Conservation (phyloP, 2,113 vertebrate genomes). For the Oncorhynchus mykiss region DNA sequence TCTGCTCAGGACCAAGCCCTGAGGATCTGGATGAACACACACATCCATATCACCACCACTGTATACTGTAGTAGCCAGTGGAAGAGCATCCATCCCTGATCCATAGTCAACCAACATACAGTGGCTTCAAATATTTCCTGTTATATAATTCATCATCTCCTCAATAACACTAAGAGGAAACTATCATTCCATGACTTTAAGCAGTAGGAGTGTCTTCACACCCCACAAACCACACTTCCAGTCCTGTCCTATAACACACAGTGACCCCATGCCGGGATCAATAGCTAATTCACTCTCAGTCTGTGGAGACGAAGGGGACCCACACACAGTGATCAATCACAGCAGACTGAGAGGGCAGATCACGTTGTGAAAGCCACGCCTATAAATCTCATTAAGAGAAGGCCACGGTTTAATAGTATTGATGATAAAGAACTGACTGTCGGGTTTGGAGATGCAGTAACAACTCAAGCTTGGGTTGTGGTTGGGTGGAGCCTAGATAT, state of each 20-base stretch:
- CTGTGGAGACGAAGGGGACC: slow-evolving; percentile 34
- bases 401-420: slow-evolving; percentile 11
- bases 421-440: slow-evolving; percentile 17
- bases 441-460: background rate
- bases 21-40: slow-evolving; percentile 50
- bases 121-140: no score
- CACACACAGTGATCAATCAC: slow-evolving; percentile 41
- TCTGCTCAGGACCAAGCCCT: slow-evolving; percentile 71
- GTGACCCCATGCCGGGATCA: slow-evolving; percentile 31
- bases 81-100: background rate
- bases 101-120: background rate
- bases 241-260: background rate
- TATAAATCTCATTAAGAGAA: slow-evolving; percentile 26
- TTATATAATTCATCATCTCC: slow-evolving; percentile 18
- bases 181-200: slow-evolving; percentile 34
- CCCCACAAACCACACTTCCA: slow-evolving; percentile 25
- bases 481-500: slow-evolving; percentile 6
- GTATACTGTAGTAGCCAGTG: background rate
- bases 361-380: slow-evolving; percentile 22
- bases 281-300: slow-evolving; percentile 52
- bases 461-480: background rate
- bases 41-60: background rate
- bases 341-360: slow-evolving; percentile 13
- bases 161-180: slow-evolving; percentile 25
- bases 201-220: slow-evolving; percentile 23